Percentiles rank a stretch among this genome's conserved stretches.
phyloP scores from a whole-genome alignment of 1,140 invertebrate species.

The Monochamus saltuarius region DNA sequence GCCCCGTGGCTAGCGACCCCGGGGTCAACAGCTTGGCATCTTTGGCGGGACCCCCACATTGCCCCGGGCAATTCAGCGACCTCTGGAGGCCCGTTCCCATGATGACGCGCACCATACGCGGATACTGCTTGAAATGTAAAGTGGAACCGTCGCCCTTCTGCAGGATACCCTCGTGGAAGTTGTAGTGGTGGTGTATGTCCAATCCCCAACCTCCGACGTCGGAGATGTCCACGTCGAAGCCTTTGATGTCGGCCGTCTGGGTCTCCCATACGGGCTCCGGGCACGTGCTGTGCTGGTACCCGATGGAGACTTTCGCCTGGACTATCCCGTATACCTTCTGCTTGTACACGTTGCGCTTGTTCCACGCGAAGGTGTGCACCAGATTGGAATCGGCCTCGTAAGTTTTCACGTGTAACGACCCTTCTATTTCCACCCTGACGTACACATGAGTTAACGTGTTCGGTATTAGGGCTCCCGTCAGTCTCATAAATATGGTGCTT shows the following conservation, averaged over 20 bases:
- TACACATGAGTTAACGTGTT: conserved; percentile 82
- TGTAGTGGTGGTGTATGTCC: conserved; percentile 97
- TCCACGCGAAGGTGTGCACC: conserved; percentile 95
- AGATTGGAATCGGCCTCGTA: conserved; percentile 95
- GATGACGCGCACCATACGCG: conserved; percentile 84
- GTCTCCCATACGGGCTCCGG: conserved; percentile 88
- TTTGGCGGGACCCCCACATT: conserved; percentile 84
- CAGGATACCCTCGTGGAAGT: conserved; percentile 94
- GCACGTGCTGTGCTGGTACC: conserved; percentile 92
- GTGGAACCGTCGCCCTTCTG: conserved; percentile 95
- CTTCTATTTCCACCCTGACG: conserved; percentile 61
- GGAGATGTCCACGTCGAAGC: conserved; percentile 96
- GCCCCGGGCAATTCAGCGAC: conserved; percentile 69
- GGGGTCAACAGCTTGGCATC: conserved; percentile 87
- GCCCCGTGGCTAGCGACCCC: conserved; percentile 88
- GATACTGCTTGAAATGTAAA: conserved; percentile 87
- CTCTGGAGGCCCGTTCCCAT: conserved; percentile 92
- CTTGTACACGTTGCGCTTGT: conserved; percentile 94
- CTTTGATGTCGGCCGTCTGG: conserved; percentile 88
- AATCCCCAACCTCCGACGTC: conserved; percentile 97
- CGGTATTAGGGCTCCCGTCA: conserved; percentile 81
- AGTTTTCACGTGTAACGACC: conserved; percentile 84
- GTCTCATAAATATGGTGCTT: conserved; percentile 86
- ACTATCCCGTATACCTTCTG: conserved; percentile 92
- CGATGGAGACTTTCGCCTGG: conserved; percentile 84